A percentile compares a stretch with the other conserved stretches of the same genome.
Conservation (phyloP, 2,888 invertebrate genomes). For the Pristionchus mayeri region DNA sequence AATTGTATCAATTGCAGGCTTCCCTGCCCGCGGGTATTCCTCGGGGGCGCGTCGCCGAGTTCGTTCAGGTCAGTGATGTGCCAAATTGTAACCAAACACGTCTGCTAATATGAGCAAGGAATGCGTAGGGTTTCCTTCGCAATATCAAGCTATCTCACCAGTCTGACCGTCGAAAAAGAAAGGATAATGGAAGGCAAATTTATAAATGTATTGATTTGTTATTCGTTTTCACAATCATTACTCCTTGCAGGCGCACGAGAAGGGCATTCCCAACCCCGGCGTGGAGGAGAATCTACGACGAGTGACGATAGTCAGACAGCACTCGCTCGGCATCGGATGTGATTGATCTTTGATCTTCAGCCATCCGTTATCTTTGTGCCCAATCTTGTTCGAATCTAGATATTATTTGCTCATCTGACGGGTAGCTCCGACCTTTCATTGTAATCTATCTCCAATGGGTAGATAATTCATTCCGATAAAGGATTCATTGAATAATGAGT, state of each 20-base stretch:
- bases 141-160: too few species aligned
- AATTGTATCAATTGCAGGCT: not conserved
- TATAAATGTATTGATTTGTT: too few species aligned
- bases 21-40: slow-evolving; percentile 49
- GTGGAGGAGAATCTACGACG: not conserved
- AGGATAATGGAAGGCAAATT: too few species aligned
- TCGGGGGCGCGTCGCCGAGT: slow-evolving; percentile 64
- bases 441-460: not conserved
- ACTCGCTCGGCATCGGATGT: slow-evolving; percentile 42
- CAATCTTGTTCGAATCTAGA: not conserved
- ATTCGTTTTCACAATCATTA: too few species aligned
- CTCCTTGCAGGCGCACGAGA: slow-evolving; percentile 68
- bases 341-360: slow-evolving; percentile 33
- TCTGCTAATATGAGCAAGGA: too few species aligned
- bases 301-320: slow-evolving; percentile 36
- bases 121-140: too few species aligned
- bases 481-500: too few species aligned
- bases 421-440: slow-evolving; percentile 21
- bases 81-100: too few species aligned
- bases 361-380: not conserved
- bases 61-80: too few species aligned
- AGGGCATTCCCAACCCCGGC: slow-evolving; percentile 70
- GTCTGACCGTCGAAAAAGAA: too few species aligned
- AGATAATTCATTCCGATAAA: not conserved
- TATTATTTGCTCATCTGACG: not conserved